Evolutionary conservation across 1,140 invertebrate genomes (phyloP).

Genomic region (Heliconius hermathena): DNA sequence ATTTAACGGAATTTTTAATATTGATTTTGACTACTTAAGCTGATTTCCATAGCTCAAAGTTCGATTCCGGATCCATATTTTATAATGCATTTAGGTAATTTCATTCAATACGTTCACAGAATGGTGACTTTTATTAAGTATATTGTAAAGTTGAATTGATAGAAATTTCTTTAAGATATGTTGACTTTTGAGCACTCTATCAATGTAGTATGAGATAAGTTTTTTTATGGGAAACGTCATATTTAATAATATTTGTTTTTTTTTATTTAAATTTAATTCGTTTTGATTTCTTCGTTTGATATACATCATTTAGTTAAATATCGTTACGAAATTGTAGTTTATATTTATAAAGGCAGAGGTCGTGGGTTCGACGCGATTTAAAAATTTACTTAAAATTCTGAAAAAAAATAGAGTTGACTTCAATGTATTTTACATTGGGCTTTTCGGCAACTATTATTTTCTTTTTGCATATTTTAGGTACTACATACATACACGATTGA

Average conservation of each 20-base stretch:
- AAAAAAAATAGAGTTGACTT: no score
- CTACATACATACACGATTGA: no score
- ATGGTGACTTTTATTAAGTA: neutral
- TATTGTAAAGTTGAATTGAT: neutral
- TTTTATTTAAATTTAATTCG: neutral
- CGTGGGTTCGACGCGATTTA: neutral
- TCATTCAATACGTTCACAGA: neutral
- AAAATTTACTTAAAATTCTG: neutral
- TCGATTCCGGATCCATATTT: neutral
- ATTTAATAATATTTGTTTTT: neutral
- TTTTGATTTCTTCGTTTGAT: neutral
- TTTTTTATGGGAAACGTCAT: neutral
- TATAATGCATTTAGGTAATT: neutral
- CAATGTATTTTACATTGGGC: no score
- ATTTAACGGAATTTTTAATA: slow-evolving; percentile 35
- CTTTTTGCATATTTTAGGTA: no score
- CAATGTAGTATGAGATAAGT: neutral
- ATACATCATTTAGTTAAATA: neutral
- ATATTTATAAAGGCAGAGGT: neutral
- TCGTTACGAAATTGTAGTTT: neutral
- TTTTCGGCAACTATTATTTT: no score
- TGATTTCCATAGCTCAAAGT: slow-evolving; percentile 23
- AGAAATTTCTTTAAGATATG: neutral
- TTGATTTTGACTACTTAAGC: slow-evolving; percentile 36
- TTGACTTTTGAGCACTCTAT: neutral